Base-by-base conservation (phyloP, 2,113 vertebrate species). In the Prochilodus magdalenae region DNA sequence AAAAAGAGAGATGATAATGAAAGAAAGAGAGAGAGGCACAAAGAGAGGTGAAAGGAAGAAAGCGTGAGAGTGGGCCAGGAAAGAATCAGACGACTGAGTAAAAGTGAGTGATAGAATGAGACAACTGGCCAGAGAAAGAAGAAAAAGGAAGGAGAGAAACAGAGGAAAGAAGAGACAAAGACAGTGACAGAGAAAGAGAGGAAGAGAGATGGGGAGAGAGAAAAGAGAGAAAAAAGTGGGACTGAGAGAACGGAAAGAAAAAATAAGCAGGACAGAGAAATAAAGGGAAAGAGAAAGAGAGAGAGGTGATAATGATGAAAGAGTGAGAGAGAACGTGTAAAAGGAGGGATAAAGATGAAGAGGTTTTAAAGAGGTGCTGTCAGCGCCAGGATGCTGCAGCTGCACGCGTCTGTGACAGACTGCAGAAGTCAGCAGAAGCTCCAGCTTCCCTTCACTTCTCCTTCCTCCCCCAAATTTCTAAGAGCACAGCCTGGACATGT, bases 401-500 rank as follows among this genome's bases (percentile, higher is more conserved):
- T 57, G 22, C 29, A 13, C 5, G 29, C 55, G 67, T 51, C 14
- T 73, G 67, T 72, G 62, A 84, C 49, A 84, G 77, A 69, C 71
- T 79, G 71, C 65, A 57, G 40, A 30, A 63, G 67, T 71, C 40
- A 65, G 70, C 59, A 55, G 66, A 77, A 65, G 60, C 70, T 78
- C 44, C 82, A 27, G 85, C 87, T 91, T 90, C 90, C 89, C 84
- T 44, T 63, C 2, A 18, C 49, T 47, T 47, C 67, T n/a, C 22
- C 29, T 33, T 36, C 67, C 67, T 60, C 51, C 16, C 47, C 55
- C 53, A 60, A 26, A 60, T 79, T 71, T 79, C 51, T 79, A 30
- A 71, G 57, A 79, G 66, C 33, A 60, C 0, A 13, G 66, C 36
- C 67, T 22, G 67, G 77, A 80, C 67, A 72, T 72, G 24, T 44